Conservation (phyloP, 2,113 vertebrate genomes). For the Thunnus maccoyii region DNA sequence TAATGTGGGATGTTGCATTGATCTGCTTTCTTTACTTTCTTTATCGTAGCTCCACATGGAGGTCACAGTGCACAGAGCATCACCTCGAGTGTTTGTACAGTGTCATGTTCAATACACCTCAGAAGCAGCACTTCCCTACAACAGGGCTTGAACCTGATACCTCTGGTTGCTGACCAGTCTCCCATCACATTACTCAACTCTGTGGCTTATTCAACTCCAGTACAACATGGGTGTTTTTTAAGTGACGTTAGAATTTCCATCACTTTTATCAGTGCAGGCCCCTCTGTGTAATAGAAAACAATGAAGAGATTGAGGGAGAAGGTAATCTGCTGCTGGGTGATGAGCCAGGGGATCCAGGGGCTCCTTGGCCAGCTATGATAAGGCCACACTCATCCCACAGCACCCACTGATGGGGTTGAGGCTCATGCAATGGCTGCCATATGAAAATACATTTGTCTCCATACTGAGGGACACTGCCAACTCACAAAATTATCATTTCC, state of each 20-base stretch:
- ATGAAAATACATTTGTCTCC: conserved; percentile 58
- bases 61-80: not conserved
- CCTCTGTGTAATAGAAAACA: conserved; percentile 55
- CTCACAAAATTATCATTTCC: conserved; percentile 50
- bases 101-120: too few relatives aligned
- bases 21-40: too few relatives aligned
- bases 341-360: conserved; percentile 71
- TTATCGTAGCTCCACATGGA: not conserved
- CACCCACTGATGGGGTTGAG: conserved; percentile 49
- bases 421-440: conserved; percentile 32
- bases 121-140: too few relatives aligned
- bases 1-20: not conserved
- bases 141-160: not conserved
- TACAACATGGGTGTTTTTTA: conserved; percentile 23
- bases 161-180: not conserved
- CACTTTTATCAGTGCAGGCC: conserved; percentile 55
- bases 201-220: not conserved
- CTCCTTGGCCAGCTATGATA: conserved; percentile 68
- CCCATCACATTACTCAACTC: not conserved
- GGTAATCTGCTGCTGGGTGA: conserved; percentile 70
- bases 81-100: too few relatives aligned
- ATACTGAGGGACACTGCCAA: conserved; percentile 34
- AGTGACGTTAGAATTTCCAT: conserved; percentile 33
- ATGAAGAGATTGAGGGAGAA: conserved; percentile 62
- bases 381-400: conserved; percentile 63